Conservation (phyloP, 2,797 vertebrate genomes). For the Sarcoramphus papa region DNA sequence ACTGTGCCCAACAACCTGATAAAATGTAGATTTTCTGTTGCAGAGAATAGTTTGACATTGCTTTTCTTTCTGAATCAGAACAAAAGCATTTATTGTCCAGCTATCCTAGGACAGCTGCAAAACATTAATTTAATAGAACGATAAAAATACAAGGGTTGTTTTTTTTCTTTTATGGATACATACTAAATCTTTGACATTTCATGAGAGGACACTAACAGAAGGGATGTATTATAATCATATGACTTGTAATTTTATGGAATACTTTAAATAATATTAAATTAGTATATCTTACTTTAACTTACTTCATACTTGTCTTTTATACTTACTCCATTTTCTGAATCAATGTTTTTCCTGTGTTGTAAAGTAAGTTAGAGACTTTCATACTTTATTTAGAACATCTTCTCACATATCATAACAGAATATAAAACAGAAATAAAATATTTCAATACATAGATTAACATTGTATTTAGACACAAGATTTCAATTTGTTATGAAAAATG, state of each 20-base stretch:
- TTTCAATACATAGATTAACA: background rate
- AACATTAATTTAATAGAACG: background rate
- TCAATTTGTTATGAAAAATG: background rate
- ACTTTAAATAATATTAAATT: background rate
- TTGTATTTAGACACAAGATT: background rate
- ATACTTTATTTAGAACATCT: background rate
- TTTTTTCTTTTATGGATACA: background rate
- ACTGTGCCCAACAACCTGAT: background rate
- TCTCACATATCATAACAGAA: background rate
- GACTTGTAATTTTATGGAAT: background rate
- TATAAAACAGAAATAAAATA: background rate
- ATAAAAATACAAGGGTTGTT: background rate
- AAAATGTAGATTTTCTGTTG: background rate
- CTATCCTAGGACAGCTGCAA: background rate
- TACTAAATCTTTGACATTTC: background rate
- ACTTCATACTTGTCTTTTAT: background rate
- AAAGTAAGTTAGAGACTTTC: background rate
- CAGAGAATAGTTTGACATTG: background rate
- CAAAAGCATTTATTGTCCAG: background rate
- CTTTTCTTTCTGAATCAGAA: background rate
- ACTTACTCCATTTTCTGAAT: background rate
- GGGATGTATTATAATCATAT: background rate
- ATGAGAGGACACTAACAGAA: background rate
- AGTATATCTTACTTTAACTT: background rate
- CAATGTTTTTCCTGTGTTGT: background rate